These are phyloP conservation scores for Phalacrocorax carbo DNA, from an alignment of 2,113 vertebrate species.

Conservation along the genomic window DNA sequence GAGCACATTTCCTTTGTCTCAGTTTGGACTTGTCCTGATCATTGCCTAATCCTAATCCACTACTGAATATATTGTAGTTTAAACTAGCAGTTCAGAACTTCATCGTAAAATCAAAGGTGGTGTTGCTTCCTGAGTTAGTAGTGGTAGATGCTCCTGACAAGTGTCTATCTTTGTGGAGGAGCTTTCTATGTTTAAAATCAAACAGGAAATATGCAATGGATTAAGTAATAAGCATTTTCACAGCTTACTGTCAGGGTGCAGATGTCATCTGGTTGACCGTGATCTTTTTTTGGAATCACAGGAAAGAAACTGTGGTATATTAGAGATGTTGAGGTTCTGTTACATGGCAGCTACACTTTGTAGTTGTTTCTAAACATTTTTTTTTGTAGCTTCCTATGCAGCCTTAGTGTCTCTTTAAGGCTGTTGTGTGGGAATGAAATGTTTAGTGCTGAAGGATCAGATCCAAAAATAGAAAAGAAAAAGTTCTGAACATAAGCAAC, in stretches of 20 bases:
- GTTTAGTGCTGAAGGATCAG: conserved; percentile 28
- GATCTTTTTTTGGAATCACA: background rate
- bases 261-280: background rate
- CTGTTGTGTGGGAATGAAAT: conserved; percentile 54
- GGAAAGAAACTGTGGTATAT: background rate
- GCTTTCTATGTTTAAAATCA: background rate
- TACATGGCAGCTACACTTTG: background rate
- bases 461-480: conserved; percentile 60
- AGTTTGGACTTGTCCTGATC: background rate
- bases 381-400: background rate
- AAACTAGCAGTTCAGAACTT: background rate
- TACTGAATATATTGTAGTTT: background rate
- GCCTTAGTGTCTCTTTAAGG: conserved; percentile 42
- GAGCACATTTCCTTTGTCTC: background rate
- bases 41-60: background rate
- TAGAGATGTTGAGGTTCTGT: background rate
- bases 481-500: conserved; percentile 21
- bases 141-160: background rate
- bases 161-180: background rate
- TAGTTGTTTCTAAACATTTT: background rate
- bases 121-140: background rate
- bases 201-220: background rate
- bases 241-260: background rate
- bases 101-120: background rate
- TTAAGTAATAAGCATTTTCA: background rate